Percentiles rank a stretch among this genome's conserved stretches.
These are phyloP conservation scores for Cochlearius cochlearius DNA, from an alignment of 2,113 vertebrate species.

Conservation along the genomic window DNA sequence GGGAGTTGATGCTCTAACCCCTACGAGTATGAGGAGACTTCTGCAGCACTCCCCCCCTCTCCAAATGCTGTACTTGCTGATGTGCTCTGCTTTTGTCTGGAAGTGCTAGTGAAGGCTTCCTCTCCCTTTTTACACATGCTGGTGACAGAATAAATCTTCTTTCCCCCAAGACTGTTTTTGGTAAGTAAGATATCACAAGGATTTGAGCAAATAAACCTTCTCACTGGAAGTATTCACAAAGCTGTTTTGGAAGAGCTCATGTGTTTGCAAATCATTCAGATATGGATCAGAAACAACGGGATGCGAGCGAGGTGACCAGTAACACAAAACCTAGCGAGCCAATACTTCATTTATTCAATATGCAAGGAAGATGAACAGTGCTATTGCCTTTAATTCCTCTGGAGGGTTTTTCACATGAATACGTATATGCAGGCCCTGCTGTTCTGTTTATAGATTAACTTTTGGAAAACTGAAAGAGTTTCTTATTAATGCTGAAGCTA, in stretches of 20 bases:
- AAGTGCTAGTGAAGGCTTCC: neutral
- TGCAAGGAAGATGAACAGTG: neutral
- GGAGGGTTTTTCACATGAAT: conserved; percentile 13
- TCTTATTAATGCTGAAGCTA: neutral
- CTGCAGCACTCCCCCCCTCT: neutral
- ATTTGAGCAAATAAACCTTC: neutral
- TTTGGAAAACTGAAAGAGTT: neutral
- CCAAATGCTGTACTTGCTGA: neutral
- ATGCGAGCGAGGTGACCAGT: neutral
- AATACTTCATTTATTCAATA: neutral
- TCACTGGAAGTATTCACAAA: neutral
- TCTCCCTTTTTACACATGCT: neutral
- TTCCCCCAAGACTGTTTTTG: neutral
- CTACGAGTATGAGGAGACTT: neutral
- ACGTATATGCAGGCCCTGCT: conserved; percentile 13
- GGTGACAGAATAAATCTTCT: neutral
- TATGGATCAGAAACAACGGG: neutral
- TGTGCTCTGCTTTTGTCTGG: neutral
- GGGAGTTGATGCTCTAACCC: neutral
- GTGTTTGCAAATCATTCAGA: neutral
- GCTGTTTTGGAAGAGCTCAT: neutral
- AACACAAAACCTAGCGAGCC: neutral
- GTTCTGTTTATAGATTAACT: conserved; percentile 11
- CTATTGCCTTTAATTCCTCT: conserved; percentile 30
- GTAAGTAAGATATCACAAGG: neutral